Evolutionary conservation across 2,888 invertebrate species (phyloP).

Genomic region (Leucophenga montana): DNA sequence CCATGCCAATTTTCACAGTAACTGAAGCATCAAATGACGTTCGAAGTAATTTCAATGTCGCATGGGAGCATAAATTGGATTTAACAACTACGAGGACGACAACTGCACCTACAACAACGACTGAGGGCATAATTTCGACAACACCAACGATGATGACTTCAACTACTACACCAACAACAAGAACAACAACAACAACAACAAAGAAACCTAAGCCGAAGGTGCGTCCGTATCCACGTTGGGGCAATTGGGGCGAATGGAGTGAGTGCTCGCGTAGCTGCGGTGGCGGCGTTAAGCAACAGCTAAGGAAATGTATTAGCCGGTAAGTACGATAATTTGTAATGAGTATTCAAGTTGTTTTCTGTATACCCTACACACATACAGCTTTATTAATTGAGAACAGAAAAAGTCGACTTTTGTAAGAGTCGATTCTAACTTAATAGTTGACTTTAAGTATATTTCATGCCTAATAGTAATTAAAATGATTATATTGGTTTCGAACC

Average conservation of each 20-base stretch:
- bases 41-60: background rate
- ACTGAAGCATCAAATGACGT: conserved; percentile 16
- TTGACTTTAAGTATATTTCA: no score
- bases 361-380: no score
- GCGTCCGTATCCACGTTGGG: conserved; percentile 78
- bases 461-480: no score
- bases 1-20: conserved; percentile 27
- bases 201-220: conserved; percentile 55
- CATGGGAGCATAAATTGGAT: background rate
- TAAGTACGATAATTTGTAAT: conserved; percentile 46
- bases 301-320: conserved; percentile 70
- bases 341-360: no score
- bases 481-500: no score
- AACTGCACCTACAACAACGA: conserved; percentile 22
- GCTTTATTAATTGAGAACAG: no score
- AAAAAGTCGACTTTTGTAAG: no score
- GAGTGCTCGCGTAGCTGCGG: conserved; percentile 88
- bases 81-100: conserved; percentile 24
- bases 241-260: conserved; percentile 86
- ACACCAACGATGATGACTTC: conserved; percentile 38
- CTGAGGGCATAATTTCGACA: conserved; percentile 16
- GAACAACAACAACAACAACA: conserved; percentile 44
- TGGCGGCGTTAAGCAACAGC: conserved; percentile 79
- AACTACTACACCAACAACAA: conserved; percentile 30
- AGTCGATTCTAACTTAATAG: no score